Evolutionary conservation across 1,140 invertebrate genomes (phyloP).

Genomic region (Galendromus occidentalis): DNA sequence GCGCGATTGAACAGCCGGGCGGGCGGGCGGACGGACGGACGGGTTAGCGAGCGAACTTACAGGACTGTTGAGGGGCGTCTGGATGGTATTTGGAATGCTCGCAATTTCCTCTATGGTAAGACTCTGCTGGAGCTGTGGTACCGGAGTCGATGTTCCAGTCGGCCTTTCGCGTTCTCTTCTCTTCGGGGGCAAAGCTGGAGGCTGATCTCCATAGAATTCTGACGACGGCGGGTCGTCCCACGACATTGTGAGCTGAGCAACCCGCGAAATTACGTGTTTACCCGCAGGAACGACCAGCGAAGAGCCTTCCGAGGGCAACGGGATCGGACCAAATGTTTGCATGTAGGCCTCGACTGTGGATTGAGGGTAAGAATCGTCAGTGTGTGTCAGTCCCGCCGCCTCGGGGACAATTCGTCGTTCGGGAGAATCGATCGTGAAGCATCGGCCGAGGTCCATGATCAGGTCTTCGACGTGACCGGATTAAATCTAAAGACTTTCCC

Average conservation of each 20-base stretch:
- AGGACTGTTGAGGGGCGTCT: not conserved
- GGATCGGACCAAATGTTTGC: conserved; percentile 55
- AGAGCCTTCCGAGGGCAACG: not conserved
- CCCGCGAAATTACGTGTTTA: conserved; percentile 14
- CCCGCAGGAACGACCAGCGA: not conserved
- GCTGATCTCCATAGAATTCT: conserved; percentile 21
- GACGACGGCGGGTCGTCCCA: not conserved
- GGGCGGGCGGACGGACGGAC: no score
- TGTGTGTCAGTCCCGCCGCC: no score
- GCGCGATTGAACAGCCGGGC: no score
- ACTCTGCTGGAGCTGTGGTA: conserved; percentile 17
- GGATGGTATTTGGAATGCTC: not conserved
- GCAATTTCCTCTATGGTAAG: conserved; percentile 18
- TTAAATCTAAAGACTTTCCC: no score
- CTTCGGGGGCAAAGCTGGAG: conserved; percentile 59
- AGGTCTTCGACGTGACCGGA: no score
- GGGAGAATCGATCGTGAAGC: no score
- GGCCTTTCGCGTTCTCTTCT: conserved; percentile 28
- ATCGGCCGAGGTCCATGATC: no score
- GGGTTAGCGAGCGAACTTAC: no score
- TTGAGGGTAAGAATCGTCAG: no score
- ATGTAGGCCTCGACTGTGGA: conserved; percentile 77
- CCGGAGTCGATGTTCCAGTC: conserved; percentile 21
- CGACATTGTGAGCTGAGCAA: not conserved
- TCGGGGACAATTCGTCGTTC: no score